Percentiles rank a stretch among this genome's conserved stretches.
phyloP scores from a whole-genome alignment of 2,113 vertebrate genomes.

The Stomatorhinus ivindoensis region DNA sequence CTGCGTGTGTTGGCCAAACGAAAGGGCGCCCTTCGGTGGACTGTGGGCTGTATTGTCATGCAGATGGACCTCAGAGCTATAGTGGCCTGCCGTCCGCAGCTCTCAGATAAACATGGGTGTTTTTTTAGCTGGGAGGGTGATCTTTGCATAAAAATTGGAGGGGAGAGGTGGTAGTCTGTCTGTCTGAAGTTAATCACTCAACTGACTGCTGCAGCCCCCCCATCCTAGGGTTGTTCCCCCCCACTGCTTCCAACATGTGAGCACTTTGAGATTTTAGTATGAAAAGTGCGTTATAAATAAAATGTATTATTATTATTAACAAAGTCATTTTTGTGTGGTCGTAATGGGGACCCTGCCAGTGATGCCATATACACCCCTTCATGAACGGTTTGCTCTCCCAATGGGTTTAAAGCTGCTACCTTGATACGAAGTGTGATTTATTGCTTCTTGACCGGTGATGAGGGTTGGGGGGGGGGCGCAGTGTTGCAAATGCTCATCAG shows the following conservation, averaged over 20 bases:
- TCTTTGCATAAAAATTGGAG: conserved; percentile 43
- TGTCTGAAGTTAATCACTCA: conserved; percentile 44
- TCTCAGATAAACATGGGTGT: conserved; percentile 47
- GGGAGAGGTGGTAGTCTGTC: conserved; percentile 36
- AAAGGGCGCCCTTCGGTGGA: conserved; percentile 37
- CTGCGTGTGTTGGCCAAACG: conserved; percentile 39
- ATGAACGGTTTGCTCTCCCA: not conserved
- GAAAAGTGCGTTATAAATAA: too few species aligned
- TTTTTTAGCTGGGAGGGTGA: conserved; percentile 35
- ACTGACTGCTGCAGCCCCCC: conserved; percentile 20
- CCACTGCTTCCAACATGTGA: not conserved
- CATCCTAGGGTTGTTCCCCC: not conserved
- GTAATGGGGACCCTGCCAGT: not conserved
- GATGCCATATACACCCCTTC: not conserved
- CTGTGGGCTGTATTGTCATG: conserved; percentile 51
- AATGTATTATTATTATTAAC: too few species aligned
- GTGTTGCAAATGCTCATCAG: not conserved
- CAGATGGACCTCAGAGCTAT: conserved; percentile 44
- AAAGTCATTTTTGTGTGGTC: not conserved
- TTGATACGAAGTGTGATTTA: not conserved
- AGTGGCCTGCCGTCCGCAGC: conserved; percentile 42
- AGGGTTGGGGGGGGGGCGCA: not conserved
- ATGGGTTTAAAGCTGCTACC: not conserved
- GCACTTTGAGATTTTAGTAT: too few species aligned
- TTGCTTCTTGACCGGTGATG: not conserved